phyloP scores from a whole-genome alignment of 2,888 invertebrate genomes.

The Plebejus argus region DNA sequence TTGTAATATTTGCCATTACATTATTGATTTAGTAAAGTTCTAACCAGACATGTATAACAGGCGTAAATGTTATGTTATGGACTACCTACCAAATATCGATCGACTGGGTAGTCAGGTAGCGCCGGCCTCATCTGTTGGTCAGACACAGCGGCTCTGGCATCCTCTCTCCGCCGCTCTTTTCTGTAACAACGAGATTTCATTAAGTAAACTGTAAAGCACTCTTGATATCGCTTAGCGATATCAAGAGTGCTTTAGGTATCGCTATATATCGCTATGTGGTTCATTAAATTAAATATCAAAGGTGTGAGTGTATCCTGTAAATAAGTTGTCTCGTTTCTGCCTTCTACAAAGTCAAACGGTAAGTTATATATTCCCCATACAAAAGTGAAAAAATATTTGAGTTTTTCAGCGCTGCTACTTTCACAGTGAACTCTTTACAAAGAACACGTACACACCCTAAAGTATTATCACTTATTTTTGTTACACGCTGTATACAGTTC shows the following conservation, averaged over 20 bases:
- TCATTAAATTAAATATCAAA: not conserved
- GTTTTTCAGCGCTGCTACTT: too few relatives aligned
- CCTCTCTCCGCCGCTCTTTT: constrained; percentile 64
- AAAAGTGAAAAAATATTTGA: too few relatives aligned
- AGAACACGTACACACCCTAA: too few relatives aligned
- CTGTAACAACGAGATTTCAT: constrained; percentile 52
- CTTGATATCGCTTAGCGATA: not conserved
- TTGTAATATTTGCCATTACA: too few relatives aligned
- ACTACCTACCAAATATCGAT: constrained; percentile 72
- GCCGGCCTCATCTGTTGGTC: constrained; percentile 73
- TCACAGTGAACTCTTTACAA: too few relatives aligned
- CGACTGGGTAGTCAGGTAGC: constrained; percentile 66
- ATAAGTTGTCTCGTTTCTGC: not conserved
- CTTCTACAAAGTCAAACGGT: not conserved
- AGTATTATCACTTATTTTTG: too few relatives aligned
- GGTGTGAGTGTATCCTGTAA: not conserved
- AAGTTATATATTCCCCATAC: too few relatives aligned
- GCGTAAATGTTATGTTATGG: not conserved
- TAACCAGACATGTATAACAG: not conserved
- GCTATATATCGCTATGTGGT: not conserved
- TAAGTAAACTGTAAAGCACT: not conserved
- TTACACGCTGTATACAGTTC: too few relatives aligned
- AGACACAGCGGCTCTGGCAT: constrained; percentile 76
- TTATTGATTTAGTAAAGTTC: too few relatives aligned
- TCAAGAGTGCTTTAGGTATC: too few relatives aligned